Evolutionary conservation across 2,888 invertebrate species (phyloP).

Genomic region (Macrophya alboannulata): DNA sequence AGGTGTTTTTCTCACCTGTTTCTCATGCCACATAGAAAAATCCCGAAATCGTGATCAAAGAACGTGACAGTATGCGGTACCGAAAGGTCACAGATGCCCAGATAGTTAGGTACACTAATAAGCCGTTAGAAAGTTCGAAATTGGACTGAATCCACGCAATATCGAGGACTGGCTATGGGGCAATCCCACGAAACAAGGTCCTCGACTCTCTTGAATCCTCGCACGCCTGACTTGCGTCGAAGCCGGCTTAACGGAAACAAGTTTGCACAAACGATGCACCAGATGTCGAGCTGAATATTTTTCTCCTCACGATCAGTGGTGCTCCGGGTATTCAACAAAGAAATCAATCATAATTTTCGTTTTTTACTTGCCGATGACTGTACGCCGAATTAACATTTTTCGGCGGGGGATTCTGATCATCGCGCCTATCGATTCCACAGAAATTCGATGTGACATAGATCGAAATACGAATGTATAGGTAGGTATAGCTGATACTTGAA

Average conservation of each 20-base stretch:
- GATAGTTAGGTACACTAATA: neutral
- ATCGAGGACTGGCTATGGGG: slow-evolving; percentile 63
- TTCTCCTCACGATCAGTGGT: slow-evolving; percentile 59
- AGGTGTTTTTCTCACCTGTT: neutral
- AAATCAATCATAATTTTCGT: slow-evolving; percentile 48
- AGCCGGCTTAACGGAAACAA: slow-evolving; percentile 78
- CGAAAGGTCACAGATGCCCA: slow-evolving; percentile 38
- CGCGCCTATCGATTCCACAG: neutral
- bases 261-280: slow-evolving; percentile 76
- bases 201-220: slow-evolving; percentile 72
- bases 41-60: neutral
- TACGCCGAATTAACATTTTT: neutral
- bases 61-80: neutral
- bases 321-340: slow-evolving; percentile 50
- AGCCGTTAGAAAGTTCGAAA: slow-evolving; percentile 55
- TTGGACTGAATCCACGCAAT: slow-evolving; percentile 64
- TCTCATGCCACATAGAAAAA: neutral
- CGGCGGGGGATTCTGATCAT: neutral
- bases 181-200: slow-evolving; percentile 78
- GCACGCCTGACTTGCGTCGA: slow-evolving; percentile 78
- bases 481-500: neutral
- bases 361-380: neutral
- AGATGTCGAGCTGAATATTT: slow-evolving; percentile 78
- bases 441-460: neutral
- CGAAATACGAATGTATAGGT: neutral